Conservation (phyloP, 2,113 vertebrate genomes). For the Mormyrus lacerda region DNA sequence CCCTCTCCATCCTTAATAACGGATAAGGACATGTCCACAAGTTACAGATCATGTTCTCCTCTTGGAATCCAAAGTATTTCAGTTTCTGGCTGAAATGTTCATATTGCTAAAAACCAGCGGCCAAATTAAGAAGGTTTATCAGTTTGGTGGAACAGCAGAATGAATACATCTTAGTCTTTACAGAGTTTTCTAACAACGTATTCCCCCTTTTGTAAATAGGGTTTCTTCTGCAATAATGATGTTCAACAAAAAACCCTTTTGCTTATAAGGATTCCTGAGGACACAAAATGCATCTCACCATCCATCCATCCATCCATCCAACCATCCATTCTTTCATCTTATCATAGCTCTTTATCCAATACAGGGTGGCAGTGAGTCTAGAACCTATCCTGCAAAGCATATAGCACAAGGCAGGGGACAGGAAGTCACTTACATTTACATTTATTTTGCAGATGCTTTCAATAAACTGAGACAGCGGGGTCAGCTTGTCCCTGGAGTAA, state of each 20-base stretch:
- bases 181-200: background rate
- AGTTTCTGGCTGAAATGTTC: background rate
- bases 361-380: background rate
- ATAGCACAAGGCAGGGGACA: background rate
- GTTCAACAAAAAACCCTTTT: background rate
- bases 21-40: background rate
- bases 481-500: background rate
- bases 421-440: background rate
- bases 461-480: background rate
- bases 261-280: background rate
- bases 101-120: background rate
- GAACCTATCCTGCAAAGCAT: background rate
- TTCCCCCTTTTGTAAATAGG: background rate
- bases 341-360: background rate
- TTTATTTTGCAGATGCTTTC: background rate
- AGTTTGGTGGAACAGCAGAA: background rate
- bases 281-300: background rate
- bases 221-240: background rate
- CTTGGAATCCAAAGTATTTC: background rate
- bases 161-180: background rate
- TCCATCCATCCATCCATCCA: background rate
- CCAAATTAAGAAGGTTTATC: background rate
- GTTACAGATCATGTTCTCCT: background rate
- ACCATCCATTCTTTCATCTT: background rate
- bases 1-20: background rate